phyloP scores from a whole-genome alignment of 2,888 invertebrate species.

The Platynereis dumerilii region DNA sequence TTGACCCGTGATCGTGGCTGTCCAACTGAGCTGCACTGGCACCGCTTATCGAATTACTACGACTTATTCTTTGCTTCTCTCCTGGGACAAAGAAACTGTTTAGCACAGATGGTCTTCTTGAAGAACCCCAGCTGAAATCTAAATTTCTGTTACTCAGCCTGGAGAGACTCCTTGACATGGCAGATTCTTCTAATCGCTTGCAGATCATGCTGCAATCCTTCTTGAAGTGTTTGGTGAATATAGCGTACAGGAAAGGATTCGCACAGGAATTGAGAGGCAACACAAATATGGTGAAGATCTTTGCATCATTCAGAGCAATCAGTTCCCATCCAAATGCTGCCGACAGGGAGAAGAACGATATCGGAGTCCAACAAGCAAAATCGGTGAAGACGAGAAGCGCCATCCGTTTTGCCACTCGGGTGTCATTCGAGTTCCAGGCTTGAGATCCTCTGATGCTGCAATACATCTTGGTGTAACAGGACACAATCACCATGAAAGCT shows the following conservation, averaged over 20 bases:
- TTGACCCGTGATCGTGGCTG: neutral
- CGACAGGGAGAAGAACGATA: conserved; percentile 92
- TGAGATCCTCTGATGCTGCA: conserved; percentile 93
- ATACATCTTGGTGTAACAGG: conserved; percentile 96
- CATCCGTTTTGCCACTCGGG: conserved; percentile 94
- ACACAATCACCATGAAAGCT: conserved; percentile 92
- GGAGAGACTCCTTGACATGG: conserved; percentile 51
- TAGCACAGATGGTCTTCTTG: conserved; percentile 25
- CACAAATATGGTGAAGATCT: conserved; percentile 93
- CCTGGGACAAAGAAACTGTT: conserved; percentile 29
- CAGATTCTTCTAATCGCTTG: conserved; percentile 84
- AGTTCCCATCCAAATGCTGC: conserved; percentile 90
- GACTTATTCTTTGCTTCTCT: conserved; percentile 10
- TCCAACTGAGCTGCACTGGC: conserved; percentile 22
- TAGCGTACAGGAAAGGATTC: conserved; percentile 97
- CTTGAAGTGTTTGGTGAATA: conserved; percentile 96
- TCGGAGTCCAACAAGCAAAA: conserved; percentile 97
- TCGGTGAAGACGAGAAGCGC: conserved; percentile 95
- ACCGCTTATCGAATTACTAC: conserved; percentile 23
- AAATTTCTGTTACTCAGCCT: conserved; percentile 42
- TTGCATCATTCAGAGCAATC: conserved; percentile 92
- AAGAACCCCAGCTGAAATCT: conserved; percentile 31
- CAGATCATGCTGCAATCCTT: conserved; percentile 95
- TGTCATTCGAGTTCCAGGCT: conserved; percentile 97
- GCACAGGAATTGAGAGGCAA: conserved; percentile 95